phyloP scores from a whole-genome alignment of 2,797 vertebrate species.

The Tangara arthus region DNA sequence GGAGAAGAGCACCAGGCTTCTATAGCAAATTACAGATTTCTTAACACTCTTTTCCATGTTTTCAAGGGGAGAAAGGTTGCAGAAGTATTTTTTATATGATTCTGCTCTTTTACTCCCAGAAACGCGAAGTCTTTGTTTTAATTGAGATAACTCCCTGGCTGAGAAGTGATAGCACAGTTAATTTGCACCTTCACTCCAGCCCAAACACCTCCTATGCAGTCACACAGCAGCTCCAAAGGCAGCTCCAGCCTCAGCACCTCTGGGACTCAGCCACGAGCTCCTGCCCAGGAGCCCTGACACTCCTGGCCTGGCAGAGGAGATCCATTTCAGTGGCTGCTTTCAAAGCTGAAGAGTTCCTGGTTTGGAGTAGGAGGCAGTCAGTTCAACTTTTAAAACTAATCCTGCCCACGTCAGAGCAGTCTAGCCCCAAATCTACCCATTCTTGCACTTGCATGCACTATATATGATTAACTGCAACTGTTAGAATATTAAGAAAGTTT shows the following conservation, averaged over 20 bases:
- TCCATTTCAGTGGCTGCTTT: background rate
- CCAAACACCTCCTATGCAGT: background rate
- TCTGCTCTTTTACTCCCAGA: background rate
- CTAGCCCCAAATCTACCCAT: background rate
- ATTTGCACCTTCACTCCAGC: background rate
- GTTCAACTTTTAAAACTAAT: background rate
- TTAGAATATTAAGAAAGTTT: background rate
- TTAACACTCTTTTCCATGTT: background rate
- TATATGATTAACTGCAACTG: background rate
- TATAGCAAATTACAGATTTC: background rate
- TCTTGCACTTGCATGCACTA: background rate
- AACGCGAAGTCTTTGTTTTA: background rate
- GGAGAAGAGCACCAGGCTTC: background rate
- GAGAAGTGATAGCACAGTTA: background rate
- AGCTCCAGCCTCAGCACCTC: rapidly evolving
- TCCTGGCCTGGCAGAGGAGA: background rate
- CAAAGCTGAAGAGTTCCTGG: background rate
- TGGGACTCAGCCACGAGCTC: background rate
- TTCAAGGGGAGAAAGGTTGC: background rate
- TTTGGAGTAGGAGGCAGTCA: background rate
- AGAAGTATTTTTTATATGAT: background rate
- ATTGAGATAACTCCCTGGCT: background rate
- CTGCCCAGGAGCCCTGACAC: background rate
- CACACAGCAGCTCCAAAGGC: background rate
- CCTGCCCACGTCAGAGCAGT: background rate